Evolutionary conservation across 30 jellyfish, hydroid and myxozoan genomes (phyloP).

Genomic region (Calvadosia cruxmelitensis): DNA sequence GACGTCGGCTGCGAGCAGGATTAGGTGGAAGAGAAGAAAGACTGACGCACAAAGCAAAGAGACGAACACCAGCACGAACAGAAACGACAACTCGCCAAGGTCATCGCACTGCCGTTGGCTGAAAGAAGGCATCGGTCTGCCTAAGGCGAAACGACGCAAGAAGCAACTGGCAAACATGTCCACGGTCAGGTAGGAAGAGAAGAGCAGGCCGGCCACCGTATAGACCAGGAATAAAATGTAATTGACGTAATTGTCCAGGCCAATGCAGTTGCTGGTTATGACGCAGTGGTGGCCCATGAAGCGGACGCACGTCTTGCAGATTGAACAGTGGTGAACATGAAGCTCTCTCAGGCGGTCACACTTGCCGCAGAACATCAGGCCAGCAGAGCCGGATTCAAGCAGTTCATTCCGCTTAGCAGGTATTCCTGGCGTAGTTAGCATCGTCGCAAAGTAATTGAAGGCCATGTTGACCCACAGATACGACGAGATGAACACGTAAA

Average conservation of each 20-base stretch:
- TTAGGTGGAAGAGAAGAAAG: not conserved
- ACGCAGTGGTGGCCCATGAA: constrained; percentile 58
- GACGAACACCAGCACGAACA: not conserved
- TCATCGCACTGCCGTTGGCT: not conserved
- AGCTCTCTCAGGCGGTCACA: constrained; percentile 41
- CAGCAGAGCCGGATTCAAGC: constrained; percentile 18
- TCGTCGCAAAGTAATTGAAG: constrained; percentile 56
- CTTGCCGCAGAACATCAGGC: not conserved
- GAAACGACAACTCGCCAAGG: constrained; percentile 1
- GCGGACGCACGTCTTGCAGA: constrained; percentile 45
- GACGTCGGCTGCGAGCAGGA: not conserved
- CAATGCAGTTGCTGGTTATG: constrained; percentile 56
- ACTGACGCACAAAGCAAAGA: not conserved
- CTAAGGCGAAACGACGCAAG: no score
- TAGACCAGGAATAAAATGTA: constrained; percentile 35
- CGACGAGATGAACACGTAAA: constrained; percentile 16
- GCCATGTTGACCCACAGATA: constrained; percentile 61
- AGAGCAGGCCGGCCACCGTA: constrained; percentile 22
- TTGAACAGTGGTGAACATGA: constrained; percentile 56
- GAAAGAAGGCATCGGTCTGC: not conserved
- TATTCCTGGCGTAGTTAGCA: constrained; percentile 55
- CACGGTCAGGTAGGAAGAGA: not conserved
- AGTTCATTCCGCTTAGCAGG: constrained; percentile 35
- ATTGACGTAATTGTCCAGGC: constrained; percentile 50
- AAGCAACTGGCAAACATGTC: not conserved